Conservation (phyloP, 2,888 invertebrate species). For the Hesperia comma region DNA sequence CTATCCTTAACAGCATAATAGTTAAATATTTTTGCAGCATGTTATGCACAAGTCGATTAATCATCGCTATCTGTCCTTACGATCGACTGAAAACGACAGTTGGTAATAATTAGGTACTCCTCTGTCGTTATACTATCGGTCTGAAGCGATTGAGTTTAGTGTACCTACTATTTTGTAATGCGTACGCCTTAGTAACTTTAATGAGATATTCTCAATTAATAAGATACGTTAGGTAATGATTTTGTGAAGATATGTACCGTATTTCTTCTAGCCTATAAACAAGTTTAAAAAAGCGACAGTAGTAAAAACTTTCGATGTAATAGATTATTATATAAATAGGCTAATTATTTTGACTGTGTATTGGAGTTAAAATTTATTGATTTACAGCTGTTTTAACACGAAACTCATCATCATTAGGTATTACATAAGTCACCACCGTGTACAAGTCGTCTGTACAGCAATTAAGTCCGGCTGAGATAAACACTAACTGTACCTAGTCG, state of each 20-base stretch:
- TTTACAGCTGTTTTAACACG: not conserved
- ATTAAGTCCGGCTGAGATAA: conserved; percentile 25
- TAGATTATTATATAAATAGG: too few relatives aligned
- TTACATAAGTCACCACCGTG: not conserved
- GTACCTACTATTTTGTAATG: conserved; percentile 1
- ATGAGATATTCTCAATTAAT: not conserved
- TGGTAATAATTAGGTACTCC: not conserved
- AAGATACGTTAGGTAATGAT: not conserved
- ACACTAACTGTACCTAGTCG: conserved; percentile 29
- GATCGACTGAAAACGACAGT: not conserved
- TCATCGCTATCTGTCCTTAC: not conserved
- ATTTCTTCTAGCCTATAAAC: too few relatives aligned
- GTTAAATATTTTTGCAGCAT: too few relatives aligned
- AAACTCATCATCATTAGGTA: not conserved
- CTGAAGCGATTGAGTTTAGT: not conserved
- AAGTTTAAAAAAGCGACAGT: too few relatives aligned
- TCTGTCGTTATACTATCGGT: not conserved
- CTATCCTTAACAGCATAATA: not conserved
- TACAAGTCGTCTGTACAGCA: conserved; percentile 3
- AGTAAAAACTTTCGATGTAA: too few relatives aligned
- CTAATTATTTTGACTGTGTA: too few relatives aligned
- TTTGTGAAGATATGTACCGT: too few relatives aligned
- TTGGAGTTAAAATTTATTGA: too few relatives aligned
- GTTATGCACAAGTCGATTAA: not conserved
- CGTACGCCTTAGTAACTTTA: not conserved